These are phyloP conservation scores for Urocitellus parryii DNA, from an alignment of 2,113 vertebrate genomes.

Conservation along the genomic window DNA sequence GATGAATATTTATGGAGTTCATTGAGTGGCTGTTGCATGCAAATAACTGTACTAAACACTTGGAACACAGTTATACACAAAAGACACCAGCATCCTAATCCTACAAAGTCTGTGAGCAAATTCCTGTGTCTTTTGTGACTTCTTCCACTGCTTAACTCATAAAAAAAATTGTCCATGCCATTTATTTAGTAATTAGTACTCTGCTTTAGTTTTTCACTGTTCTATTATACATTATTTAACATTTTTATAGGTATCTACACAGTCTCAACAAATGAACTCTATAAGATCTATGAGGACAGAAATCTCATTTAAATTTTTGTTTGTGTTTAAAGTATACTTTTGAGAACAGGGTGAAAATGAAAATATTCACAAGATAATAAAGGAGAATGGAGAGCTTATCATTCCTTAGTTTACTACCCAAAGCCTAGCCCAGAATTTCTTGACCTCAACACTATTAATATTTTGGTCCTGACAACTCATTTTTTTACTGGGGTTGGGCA, in stretches of 20 bases:
- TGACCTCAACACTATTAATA: background rate
- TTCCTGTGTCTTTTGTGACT: background rate
- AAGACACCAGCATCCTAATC: background rate
- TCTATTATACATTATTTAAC: background rate
- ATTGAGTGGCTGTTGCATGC: background rate
- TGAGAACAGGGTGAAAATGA: background rate
- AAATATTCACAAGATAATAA: background rate
- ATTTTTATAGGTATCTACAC: background rate
- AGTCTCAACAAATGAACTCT: background rate
- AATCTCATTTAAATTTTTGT: background rate
- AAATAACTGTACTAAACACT: background rate
- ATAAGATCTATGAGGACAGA: background rate
- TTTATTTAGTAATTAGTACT: background rate
- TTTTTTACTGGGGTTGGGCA: too few species aligned
- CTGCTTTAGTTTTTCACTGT: background rate
- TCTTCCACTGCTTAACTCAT: background rate
- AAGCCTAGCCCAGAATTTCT: conserved; percentile 13
- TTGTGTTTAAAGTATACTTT: conserved; percentile 12
- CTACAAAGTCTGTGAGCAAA: background rate
- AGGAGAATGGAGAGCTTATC: background rate
- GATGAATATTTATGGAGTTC: background rate
- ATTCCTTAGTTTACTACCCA: background rate
- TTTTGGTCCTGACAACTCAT: background rate
- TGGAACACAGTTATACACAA: background rate
- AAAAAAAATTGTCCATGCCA: background rate